Conservation (phyloP, 2,888 invertebrate genomes). For the Brenthis hecate region DNA sequence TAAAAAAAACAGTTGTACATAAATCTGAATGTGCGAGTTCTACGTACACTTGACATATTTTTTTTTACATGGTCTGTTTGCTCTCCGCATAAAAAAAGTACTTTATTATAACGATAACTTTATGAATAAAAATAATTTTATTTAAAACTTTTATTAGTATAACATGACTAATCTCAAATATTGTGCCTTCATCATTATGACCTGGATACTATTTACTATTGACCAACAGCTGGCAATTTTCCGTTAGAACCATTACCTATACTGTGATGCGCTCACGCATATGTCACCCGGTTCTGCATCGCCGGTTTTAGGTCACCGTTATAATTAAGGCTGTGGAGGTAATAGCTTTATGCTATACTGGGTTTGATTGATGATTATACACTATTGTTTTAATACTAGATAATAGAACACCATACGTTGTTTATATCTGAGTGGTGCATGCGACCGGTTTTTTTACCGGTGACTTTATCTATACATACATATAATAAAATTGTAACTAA, state of each 20-base stretch:
- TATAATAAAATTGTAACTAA: too few relatives aligned
- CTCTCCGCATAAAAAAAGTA: too few relatives aligned
- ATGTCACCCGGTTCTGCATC: conserved; percentile 60
- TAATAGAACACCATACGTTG: not conserved
- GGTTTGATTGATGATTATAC: conserved; percentile 5
- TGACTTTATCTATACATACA: too few relatives aligned
- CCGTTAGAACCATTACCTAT: conserved; percentile 52
- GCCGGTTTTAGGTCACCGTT: conserved; percentile 45
- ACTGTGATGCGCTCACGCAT: conserved; percentile 49
- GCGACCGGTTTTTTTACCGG: too few relatives aligned
- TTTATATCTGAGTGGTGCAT: not conserved
- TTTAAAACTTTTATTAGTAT: not conserved
- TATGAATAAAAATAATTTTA: not conserved
- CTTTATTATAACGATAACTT: too few relatives aligned
- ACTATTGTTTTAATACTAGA: not conserved
- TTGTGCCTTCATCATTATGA: conserved; percentile 34
- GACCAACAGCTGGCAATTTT: conserved; percentile 47
- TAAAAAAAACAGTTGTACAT: too few relatives aligned
- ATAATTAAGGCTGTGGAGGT: conserved; percentile 35
- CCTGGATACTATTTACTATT: conserved; percentile 41
- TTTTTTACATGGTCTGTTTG: too few relatives aligned
- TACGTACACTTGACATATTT: too few relatives aligned
- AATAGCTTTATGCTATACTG: conserved; percentile 22
- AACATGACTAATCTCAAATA: not conserved
- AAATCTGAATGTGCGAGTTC: too few relatives aligned